Base-by-base conservation (phyloP, 2,113 vertebrate genomes). In the Murina feae region DNA sequence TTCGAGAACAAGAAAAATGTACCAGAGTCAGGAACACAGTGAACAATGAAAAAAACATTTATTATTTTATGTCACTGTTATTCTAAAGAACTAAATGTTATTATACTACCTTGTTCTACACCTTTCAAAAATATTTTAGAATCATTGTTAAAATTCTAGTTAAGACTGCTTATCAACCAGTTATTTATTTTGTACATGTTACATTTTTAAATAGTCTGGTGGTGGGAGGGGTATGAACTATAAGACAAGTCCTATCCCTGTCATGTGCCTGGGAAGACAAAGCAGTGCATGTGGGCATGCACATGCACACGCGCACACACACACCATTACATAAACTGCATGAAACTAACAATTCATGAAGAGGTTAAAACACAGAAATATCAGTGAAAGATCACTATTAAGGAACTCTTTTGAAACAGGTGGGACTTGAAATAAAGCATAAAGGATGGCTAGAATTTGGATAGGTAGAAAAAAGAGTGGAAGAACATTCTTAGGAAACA, bases 71-170 rank as follows among this genome's bases (percentile, higher is more conserved):
- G 49, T 3, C 14, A 51, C 2, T 47, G 4, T 35, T 87, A 76
- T 6, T 53, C 69, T 49, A 42, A 87, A 90, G 82, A 86, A 69
- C 21, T 79, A 53, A 87, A 91, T 39, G 37, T 42, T 89, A 21
- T 32, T 75, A 20, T 12, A 32, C 5, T 30, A 65, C 4, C 9
- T 90, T 51, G 9, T 69, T 76, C 20, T 32, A 49, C 0, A n/a
- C 6, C 12, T 79, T 51, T 55, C n/a, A 81, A 91, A 95, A 89
- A 71, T 76, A 69, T 35, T 86, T 72, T 80, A 28, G 85, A 88
- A 76, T 90, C 72, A 91, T 55, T 9, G 68, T 75, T 80, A 85
- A 81, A 71, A 69, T 47, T 82, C 20, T 72, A 47, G 23, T 49
- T 93, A 88, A 88, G 30, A 75, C 21, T 92, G 4, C 4, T 75